Evolutionary conservation across 2,888 invertebrate genomes (phyloP).

Genomic region (Parnassius smintheus): DNA sequence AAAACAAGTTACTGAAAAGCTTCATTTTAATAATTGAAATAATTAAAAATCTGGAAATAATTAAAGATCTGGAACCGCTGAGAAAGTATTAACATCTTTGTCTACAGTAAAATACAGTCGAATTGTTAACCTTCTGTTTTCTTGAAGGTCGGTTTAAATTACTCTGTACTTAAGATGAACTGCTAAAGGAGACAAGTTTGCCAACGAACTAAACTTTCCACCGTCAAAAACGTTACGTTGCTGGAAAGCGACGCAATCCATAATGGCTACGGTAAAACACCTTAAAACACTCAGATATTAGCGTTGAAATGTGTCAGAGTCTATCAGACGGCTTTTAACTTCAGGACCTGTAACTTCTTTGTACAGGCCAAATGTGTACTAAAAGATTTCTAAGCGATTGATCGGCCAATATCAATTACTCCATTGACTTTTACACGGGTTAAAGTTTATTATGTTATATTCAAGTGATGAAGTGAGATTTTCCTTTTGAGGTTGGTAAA

Average conservation of each 20-base stretch:
- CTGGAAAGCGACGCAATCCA: constrained; percentile 26
- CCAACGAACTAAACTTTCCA: constrained; percentile 16
- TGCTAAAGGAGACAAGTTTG: constrained; percentile 14
- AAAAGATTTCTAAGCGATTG: constrained; percentile 21
- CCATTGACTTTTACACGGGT: constrained; percentile 17
- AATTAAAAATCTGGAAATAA: too few species aligned
- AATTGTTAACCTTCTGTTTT: too few species aligned
- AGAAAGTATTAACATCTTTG: too few species aligned
- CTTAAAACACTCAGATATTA: constrained; percentile 45
- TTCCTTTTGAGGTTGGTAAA: too few species aligned
- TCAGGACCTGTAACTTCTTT: constrained; percentile 11
- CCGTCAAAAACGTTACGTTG: constrained; percentile 29
- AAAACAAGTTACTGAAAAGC: too few species aligned
- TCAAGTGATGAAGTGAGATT: too few species aligned
- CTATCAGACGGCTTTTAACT: constrained; percentile 42
- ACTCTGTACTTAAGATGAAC: background rate
- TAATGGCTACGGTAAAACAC: constrained; percentile 39
- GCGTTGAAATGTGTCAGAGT: constrained; percentile 46
- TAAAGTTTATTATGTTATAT: background rate
- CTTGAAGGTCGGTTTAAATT: background rate
- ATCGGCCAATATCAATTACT: constrained; percentile 25
- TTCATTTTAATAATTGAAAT: too few species aligned
- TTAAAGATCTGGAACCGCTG: too few species aligned
- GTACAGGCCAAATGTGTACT: constrained; percentile 13
- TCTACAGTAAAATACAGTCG: too few species aligned